Evolutionary conservation across 2,797 vertebrate genomes (phyloP).

Genomic region (Xiphophorus birchmanni): DNA sequence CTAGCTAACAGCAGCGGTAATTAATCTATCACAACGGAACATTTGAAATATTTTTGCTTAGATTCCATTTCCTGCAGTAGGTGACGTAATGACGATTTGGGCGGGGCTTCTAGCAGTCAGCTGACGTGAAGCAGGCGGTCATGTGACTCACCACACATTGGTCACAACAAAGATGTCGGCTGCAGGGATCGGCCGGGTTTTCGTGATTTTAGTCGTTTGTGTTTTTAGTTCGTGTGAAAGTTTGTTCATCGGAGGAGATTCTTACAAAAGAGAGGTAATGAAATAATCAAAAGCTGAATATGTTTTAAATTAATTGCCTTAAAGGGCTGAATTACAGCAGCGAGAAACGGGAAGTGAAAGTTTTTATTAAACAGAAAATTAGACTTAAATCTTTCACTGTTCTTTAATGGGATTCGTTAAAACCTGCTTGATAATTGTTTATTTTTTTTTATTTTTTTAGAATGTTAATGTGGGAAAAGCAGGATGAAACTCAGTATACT

Average conservation of each 20-base stretch:
- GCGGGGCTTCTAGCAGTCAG: slow-evolving; percentile 15
- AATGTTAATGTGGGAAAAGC: too few relatives aligned
- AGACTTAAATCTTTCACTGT: not conserved
- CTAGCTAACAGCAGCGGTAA: too few relatives aligned
- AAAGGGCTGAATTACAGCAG: not conserved
- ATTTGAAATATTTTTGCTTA: too few relatives aligned
- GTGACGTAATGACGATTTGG: not conserved
- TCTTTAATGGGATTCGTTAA: not conserved
- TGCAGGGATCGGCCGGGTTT: not conserved
- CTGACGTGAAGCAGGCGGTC: slow-evolving; percentile 34
- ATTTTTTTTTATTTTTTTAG: not conserved
- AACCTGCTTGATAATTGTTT: not conserved
- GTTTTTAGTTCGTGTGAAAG: slow-evolving; percentile 1
- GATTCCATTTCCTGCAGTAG: too few relatives aligned
- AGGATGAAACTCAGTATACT: not conserved
- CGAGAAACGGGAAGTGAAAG: slow-evolving; percentile 15
- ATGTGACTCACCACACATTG: slow-evolving; percentile 39
- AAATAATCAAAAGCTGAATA: not conserved
- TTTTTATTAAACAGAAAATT: not conserved
- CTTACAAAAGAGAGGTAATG: slow-evolving; percentile 42
- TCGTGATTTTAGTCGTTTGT: not conserved
- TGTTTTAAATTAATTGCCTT: not conserved
- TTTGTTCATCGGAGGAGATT: slow-evolving; percentile 12
- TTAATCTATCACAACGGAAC: too few relatives aligned
- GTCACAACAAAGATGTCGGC: slow-evolving; percentile 59